These are phyloP conservation scores for Gryllus longicercus DNA, from an alignment of 2,888 invertebrate genomes.

Conservation along the genomic window DNA sequence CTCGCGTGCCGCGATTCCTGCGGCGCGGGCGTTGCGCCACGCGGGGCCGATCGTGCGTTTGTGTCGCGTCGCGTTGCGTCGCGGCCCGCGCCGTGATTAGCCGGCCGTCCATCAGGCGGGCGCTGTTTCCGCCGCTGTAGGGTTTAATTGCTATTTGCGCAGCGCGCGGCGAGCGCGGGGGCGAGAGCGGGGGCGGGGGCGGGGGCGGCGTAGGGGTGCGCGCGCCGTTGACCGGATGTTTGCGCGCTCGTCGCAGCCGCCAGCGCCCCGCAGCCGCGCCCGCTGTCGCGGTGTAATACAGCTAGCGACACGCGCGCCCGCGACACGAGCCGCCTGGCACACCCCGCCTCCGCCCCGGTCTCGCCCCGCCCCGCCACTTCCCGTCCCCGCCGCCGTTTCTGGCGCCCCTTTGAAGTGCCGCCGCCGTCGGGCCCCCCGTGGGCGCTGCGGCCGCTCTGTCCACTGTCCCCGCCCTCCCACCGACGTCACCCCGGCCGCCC, in stretches of 20 bases:
- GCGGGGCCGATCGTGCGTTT: background rate
- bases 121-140: conserved; percentile 17
- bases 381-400: no score
- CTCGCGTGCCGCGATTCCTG: no score
- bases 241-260: background rate
- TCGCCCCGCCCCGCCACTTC: no score
- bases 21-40: background rate
- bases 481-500: no score
- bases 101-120: background rate
- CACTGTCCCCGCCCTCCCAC: no score
- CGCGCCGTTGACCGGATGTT: background rate
- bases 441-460: no score
- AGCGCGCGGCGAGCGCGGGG: background rate
- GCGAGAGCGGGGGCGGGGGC: background rate
- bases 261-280: background rate
- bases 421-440: no score
- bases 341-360: no score
- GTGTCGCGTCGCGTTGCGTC: background rate
- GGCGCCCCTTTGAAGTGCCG: no score
- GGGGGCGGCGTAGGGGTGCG: background rate
- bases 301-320: background rate
- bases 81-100: conserved; percentile 17
- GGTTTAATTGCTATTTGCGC: conserved; percentile 17
- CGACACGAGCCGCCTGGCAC: no score
- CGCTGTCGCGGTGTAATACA: conserved; percentile 10